A percentile compares a stretch with the other conserved stretches of the same genome.
Conservation (phyloP, 2,797 vertebrate species). For the Phoxinus dragarum region DNA sequence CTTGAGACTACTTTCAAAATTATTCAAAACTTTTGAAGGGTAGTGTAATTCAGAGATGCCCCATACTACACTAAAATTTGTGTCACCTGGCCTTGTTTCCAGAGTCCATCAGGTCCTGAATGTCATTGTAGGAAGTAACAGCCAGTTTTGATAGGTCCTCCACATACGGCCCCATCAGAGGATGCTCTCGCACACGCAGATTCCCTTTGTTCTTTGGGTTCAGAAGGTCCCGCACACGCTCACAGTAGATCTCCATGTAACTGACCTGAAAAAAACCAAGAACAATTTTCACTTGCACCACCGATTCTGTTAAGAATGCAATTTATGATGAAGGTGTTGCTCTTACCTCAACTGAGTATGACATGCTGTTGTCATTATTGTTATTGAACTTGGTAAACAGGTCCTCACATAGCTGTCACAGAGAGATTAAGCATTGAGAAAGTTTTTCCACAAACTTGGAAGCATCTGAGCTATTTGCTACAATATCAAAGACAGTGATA, state of each 20-base stretch:
- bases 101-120: conserved; percentile 91
- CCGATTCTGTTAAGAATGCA: not conserved
- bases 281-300: not conserved
- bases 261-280: conserved; percentile 78
- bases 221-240: conserved; percentile 87
- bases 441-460: not conserved
- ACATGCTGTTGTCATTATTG: conserved; percentile 87
- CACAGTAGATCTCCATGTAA: conserved; percentile 94
- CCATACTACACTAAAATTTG: not conserved
- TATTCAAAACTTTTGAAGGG: not conserved
- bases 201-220: conserved; percentile 93
- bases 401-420: conserved; percentile 85
- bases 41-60: not conserved
- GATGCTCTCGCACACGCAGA: conserved; percentile 88
- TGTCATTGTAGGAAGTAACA: conserved; percentile 89
- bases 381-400: conserved; percentile 88
- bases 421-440: conserved; percentile 18
- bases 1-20: not conserved
- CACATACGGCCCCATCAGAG: conserved; percentile 87
- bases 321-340: not conserved
- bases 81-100: conserved; percentile 89
- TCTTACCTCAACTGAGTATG: conserved; percentile 89
- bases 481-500: not conserved
- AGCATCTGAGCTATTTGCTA: not conserved
- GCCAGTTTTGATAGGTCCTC: conserved; percentile 91